Base-by-base conservation (phyloP, 2,888 invertebrate species). In the Cephus rjabovi region DNA sequence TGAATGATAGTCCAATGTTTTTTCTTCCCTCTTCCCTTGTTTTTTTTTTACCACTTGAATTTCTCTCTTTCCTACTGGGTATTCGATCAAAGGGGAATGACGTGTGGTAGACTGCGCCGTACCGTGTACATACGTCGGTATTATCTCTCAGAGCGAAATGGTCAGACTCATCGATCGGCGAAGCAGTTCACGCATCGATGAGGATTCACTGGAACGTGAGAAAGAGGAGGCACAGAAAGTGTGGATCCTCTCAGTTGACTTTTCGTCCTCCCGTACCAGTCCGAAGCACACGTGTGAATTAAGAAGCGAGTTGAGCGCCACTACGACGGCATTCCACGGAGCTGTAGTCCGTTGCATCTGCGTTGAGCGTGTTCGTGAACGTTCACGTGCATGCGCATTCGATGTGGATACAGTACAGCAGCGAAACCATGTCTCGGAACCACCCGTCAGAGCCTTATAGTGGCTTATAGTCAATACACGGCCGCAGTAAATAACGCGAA, bases 231-330 rank as follows among this genome's bases (percentile, higher is more conserved):
- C 15, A 23, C 56, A 9, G 56, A 56, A 56, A 56, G 56, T 9
- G 56, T 56, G 56, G 56, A 56, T 56, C 56, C 56, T 56, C 56
- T 56, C 9, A 1, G 23, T 56, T 23, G 56, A 23, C 56, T 56
- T 56, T 56, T 56, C 56, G 56, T 35, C 12, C 12, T 23, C 9
- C 56, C 9, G 56, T 56, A 23, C 23, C 9, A 56, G 56, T 0
- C 23, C 9, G 56, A 56, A 56, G 56, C 56, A 83, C 81, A 87
- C 87, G 88, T 88, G 89, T 86, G 89, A 90, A 89, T 89, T 89
- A 89, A 90, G 88, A 90, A 89, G 87, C 90, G 88, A 89, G 91
- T 91, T 91, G 91, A 91, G 91, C 90, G 90, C 90, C 91, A 90
- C 91, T 91, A 89, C 86, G 90, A 91, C 91, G 88, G 90, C 91